Base-by-base conservation (phyloP, 2,113 vertebrate species). In the Caretta caretta region DNA sequence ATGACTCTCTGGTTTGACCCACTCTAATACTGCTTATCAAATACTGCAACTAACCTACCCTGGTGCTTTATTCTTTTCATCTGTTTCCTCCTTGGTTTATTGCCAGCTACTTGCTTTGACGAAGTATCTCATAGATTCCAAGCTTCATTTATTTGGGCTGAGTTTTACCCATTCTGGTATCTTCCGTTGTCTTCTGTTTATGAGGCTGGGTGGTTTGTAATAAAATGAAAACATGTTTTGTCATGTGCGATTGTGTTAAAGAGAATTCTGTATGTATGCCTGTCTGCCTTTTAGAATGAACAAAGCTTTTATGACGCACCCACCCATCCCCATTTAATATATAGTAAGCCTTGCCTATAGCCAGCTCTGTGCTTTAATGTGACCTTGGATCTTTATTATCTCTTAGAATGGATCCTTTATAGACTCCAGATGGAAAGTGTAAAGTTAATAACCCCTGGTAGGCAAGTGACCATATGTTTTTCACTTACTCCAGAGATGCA, bases 371-470 rank as follows among this genome's bases (percentile, higher is more conserved):
- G n/a, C 85, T 97, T 97, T 65, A 62, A 17, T 84, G 53, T 31
- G 93, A 98, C 98, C 97, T 98, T 94, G 98, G 96, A 57, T 96
- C 96, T 98, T 97, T 95, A 97, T 96, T 97, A 81, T 97, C 94
- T 94, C 42, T 10, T 62, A 93, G 93, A 98, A 97, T 95, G 94
- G 94, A 96, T 96, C 84, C 88, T 98, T 98, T 97, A 98, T 97
- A 95, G 95, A 94, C 86, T 98, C 97, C 98, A 98, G 97, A 98
- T 98, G 98, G 98, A 97, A 98, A 98, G 96, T 96, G 87, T 96
- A 98, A 98, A 97, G 97, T 98, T 98, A 98, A 98, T 97, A 98
- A 98, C 93, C 89, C 88, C 89, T 91, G 84, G 29, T 90, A 97
- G 97, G 96, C 90, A 93, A 96, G 85, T 35, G 42, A 89, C 97